A percentile compares a stretch with the other conserved stretches of the same genome.
phyloP scores from a whole-genome alignment of 2,888 invertebrate genomes.

The Drosophila kuntzei region DNA sequence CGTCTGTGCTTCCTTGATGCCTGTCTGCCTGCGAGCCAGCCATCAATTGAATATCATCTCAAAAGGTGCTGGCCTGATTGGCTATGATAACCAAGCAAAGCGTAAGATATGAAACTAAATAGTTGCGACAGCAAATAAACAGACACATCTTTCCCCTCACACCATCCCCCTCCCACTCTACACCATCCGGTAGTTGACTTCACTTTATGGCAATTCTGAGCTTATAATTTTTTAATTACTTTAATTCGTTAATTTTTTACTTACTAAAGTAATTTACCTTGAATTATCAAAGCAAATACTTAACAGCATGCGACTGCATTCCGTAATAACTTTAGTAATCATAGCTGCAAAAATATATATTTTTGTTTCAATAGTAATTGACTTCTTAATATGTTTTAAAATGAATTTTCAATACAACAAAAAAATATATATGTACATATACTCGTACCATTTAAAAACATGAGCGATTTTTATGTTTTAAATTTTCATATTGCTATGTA shows the following conservation, averaged over 20 bases:
- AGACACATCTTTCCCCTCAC: conserved; percentile 13
- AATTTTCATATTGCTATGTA: no score
- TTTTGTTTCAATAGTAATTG: neutral
- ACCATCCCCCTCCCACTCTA: no score
- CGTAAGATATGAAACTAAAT: conserved; percentile 34
- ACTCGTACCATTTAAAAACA: no score
- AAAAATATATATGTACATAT: no score
- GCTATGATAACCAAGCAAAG: conserved; percentile 44
- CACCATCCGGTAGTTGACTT: neutral
- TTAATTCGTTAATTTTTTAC: neutral
- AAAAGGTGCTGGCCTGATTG: conserved; percentile 50
- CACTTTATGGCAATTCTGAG: neutral
- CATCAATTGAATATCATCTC: conserved; percentile 61
- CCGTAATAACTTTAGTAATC: neutral
- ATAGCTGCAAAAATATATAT: neutral
- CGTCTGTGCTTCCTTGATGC: conserved; percentile 29
- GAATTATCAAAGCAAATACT: neutral
- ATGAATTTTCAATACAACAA: no score
- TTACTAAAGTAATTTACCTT: neutral
- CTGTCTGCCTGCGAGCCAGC: conserved; percentile 39
- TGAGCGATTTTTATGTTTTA: no score
- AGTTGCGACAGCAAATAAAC: conserved; percentile 43
- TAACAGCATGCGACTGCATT: neutral
- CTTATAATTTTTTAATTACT: conserved; percentile 1
- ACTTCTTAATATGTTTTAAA: neutral